Base-by-base conservation (phyloP, 1,140 invertebrate species). In the Spodoptera litura region DNA sequence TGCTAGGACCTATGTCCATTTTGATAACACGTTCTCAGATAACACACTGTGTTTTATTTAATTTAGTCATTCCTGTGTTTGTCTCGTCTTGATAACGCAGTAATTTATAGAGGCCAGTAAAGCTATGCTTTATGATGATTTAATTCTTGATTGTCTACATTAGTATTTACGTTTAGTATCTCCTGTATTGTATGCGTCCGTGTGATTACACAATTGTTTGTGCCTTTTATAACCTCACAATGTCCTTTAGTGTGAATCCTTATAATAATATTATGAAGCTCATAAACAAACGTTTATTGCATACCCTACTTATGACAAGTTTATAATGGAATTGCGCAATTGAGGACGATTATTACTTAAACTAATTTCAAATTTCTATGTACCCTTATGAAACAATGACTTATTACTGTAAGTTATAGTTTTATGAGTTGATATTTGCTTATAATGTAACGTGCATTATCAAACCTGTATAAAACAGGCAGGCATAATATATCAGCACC, bases 21-120 rank as follows among this genome's bases (percentile, higher is more conserved):
- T 83, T 85, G 83, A 88, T 88, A 85, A 77, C 80, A 79, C 75
- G 79, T 84, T 59, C 58, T 79, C 74, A 85, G 91, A 93, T 93
- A 93, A 91, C 85, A 84, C 79, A 78, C 75, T 83, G 80, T 87
- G 80, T 87, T 27, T 84, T 92, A 92, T 93, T 92, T 92, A 88
- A 88, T 92, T 88, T 86, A 84, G 80, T 77, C 81, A 86, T 86
- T 85, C 85, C 68, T 66, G 51, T 88, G 89, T 93, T 90, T 91
- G 87, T 75, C 70, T 82, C 44, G 9, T 55, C 44, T 58, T 84
- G 90, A 93, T 93, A 92, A 89, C 78, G 81, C 56, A 56, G 82
- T 91, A 88, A 92, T 93, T 92, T 93, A 92, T 91, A 89, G 85
- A 89, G 88, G 89, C 84, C 85, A 91, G 90, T 82, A 90, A 88